A percentile compares a stretch with the other conserved stretches of the same genome.
These are phyloP conservation scores for Pontoporia blainvillei DNA, from an alignment of 2,113 vertebrate genomes.

Conservation along the genomic window DNA sequence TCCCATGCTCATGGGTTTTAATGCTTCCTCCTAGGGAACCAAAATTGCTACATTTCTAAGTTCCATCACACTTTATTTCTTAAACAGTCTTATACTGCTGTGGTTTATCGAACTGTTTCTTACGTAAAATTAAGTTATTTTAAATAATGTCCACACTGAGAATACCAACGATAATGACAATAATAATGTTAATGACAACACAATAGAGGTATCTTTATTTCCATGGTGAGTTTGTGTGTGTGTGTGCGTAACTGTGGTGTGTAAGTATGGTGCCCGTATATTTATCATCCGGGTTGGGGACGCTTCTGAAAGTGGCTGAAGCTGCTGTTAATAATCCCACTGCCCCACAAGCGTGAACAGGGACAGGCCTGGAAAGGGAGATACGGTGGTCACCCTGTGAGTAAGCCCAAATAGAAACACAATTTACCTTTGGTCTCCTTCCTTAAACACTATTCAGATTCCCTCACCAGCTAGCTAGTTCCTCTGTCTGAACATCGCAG, in stretches of 20 bases:
- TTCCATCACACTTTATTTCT: neutral
- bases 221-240: too few relatives aligned
- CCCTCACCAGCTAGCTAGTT: too few relatives aligned
- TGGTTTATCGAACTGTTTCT: neutral
- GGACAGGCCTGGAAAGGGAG: neutral
- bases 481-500: neutral
- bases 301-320: neutral
- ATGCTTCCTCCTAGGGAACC: neutral
- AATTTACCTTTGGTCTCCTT: too few relatives aligned
- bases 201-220: neutral
- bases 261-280: fast-evolving
- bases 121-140: neutral
- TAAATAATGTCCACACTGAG: neutral
- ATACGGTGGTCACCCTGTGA: fast-evolving
- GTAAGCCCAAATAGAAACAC: fast-evolving
- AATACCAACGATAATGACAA: fast-evolving
- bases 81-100: neutral
- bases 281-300: neutral
- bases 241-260: neutral
- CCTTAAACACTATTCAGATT: too few relatives aligned
- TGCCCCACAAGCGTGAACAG: fast-evolving
- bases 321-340: fast-evolving
- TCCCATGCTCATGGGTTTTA: neutral
- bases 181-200: neutral
- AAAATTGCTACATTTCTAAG: neutral